These are phyloP conservation scores for Watersipora subatra DNA, from an alignment of 1,140 invertebrate species.

Conservation along the genomic window DNA sequence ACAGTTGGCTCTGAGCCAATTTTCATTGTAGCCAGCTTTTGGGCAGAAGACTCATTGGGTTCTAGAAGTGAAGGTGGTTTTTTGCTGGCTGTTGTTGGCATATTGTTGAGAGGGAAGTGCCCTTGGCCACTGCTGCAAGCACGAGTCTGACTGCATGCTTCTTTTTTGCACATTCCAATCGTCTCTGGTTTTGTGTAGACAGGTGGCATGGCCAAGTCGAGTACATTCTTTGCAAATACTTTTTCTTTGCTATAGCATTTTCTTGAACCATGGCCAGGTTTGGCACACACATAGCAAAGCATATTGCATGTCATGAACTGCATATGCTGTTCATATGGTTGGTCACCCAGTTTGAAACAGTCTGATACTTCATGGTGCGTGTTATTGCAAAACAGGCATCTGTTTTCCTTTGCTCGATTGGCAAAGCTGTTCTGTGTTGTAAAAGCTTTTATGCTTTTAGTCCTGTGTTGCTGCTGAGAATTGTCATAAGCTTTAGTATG, in stretches of 20 bases:
- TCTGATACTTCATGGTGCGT: not conserved
- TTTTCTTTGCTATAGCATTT: not conserved
- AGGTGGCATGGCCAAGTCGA: not conserved
- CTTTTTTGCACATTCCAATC: not conserved
- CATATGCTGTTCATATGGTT: not conserved
- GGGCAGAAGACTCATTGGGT: not conserved
- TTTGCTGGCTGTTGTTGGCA: not conserved
- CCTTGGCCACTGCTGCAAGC: too few species aligned
- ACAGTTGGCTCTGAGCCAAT: not conserved
- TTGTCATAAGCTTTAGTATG: too few species aligned
- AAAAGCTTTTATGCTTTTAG: not conserved
- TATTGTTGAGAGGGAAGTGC: not conserved
- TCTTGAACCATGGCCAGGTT: not conserved
- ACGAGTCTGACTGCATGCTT: too few species aligned
- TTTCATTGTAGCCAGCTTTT: not conserved
- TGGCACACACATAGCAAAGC: not conserved
- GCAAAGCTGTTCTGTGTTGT: not conserved
- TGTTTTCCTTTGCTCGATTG: not conserved
- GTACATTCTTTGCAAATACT: not conserved
- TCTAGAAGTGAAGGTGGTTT: not conserved
- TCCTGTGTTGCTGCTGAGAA: not conserved
- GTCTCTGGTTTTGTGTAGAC: not conserved
- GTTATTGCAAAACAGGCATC: not conserved
- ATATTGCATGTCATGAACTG: not conserved
- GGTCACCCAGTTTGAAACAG: not conserved